Percentiles rank a stretch among this genome's conserved stretches.
Evolutionary conservation across 2,113 vertebrate species (phyloP).

Genomic region (Phylloscopus trochiloides): DNA sequence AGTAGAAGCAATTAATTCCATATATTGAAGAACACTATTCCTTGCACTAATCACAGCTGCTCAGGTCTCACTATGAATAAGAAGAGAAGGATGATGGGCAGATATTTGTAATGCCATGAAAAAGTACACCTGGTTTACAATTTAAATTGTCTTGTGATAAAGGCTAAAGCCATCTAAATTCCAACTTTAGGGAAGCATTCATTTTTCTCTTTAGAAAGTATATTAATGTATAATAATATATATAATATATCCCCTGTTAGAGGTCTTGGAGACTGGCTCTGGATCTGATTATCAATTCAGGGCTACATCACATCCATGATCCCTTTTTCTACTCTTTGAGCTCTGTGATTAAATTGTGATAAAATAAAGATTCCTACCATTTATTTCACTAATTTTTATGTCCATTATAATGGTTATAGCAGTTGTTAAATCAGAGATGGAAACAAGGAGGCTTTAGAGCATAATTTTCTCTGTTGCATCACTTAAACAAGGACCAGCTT

Average conservation of each 20-base stretch:
- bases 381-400: not conserved
- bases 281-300: not conserved
- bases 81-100: slow-evolving; percentile 38
- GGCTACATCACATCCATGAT: not conserved
- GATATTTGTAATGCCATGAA: slow-evolving; percentile 11
- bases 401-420: not conserved
- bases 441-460: not conserved
- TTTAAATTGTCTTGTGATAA: slow-evolving; percentile 45
- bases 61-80: not conserved
- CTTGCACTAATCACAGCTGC: slow-evolving; percentile 58
- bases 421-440: not conserved
- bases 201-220: not conserved
- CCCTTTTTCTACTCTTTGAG: not conserved
- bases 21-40: slow-evolving; percentile 24
- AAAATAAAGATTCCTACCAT: not conserved
- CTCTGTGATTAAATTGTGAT: not conserved
- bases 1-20: slow-evolving; percentile 64
- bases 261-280: slow-evolving; percentile 7
- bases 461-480: not conserved
- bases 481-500: not conserved
- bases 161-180: slow-evolving; percentile 56
- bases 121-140: slow-evolving; percentile 39
- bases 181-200: slow-evolving; percentile 42
- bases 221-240: not conserved
- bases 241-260: not conserved